Percentiles rank a stretch among this genome's conserved stretches.
Evolutionary conservation across 2,888 invertebrate species (phyloP).

Genomic region (Thecocarcelia acutangulata): DNA sequence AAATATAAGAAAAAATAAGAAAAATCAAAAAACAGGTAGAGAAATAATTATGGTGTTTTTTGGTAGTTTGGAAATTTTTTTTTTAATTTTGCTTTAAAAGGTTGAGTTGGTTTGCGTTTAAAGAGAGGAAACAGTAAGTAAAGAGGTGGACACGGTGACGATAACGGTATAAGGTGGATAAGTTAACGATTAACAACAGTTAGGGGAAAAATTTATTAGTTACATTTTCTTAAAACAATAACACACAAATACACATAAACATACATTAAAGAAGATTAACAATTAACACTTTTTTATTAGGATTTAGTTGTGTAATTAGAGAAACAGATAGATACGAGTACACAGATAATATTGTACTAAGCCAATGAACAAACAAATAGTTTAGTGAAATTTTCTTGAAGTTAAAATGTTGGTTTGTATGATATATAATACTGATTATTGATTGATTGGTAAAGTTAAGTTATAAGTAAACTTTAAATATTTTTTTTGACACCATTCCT

Average conservation of each 20-base stretch:
- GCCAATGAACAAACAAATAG: neutral
- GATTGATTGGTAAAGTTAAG: neutral
- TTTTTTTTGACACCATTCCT: neutral
- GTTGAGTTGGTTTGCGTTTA: constrained; percentile 23
- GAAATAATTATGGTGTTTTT: constrained; percentile 60
- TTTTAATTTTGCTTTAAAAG: neutral
- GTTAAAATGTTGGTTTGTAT: neutral
- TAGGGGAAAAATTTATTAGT: constrained; percentile 35
- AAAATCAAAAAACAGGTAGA: constrained; percentile 71
- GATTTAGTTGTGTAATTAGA: constrained; percentile 2
- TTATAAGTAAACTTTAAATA: neutral
- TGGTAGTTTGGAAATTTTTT: constrained; percentile 4
- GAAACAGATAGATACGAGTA: too few species aligned
- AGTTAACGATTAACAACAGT: constrained; percentile 37
- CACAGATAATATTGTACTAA: too few species aligned
- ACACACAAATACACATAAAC: constrained; percentile 13
- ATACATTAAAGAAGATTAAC: constrained; percentile 17
- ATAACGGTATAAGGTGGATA: constrained; percentile 27
- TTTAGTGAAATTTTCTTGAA: constrained; percentile 13
- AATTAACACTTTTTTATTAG: constrained; percentile 16
- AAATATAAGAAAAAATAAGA: constrained; percentile 71
- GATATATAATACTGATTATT: constrained; percentile 21
- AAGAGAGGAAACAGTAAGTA: constrained; percentile 57
- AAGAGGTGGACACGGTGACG: constrained; percentile 55
- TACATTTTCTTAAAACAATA: neutral